Evolutionary conservation across 2,797 vertebrate genomes (phyloP).

Genomic region (Varecia variegata): DNA sequence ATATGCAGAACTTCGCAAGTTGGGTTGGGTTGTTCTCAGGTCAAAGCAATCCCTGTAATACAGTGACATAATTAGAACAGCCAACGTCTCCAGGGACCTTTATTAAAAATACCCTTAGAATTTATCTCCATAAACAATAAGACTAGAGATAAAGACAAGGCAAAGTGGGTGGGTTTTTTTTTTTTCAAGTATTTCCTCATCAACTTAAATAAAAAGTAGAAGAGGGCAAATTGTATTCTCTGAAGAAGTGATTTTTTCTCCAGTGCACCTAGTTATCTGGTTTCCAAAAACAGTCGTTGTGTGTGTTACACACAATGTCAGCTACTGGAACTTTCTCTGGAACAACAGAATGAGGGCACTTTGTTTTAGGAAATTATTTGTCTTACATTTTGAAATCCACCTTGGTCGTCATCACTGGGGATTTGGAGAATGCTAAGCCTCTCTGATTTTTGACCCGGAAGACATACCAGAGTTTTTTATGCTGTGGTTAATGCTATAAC

Average conservation of each 20-base stretch:
- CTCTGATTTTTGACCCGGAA: conserved; percentile 10
- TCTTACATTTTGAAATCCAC: conserved; percentile 29
- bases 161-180: not conserved
- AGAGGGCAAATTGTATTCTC: not conserved
- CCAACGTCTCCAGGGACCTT: not conserved
- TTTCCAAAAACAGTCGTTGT: not conserved
- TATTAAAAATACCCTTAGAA: not conserved
- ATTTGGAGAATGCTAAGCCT: not conserved
- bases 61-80: not conserved
- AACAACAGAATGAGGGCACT: not conserved
- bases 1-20: not conserved
- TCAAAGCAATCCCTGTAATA: not conserved
- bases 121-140: not conserved
- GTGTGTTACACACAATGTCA: not conserved
- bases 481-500: conserved; percentile 20
- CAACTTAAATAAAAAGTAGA: conserved; percentile 16
- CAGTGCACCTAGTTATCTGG: not conserved
- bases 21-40: not conserved
- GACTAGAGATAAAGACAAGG: not conserved
- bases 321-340: not conserved
- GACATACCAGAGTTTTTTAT: not conserved
- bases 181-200: not conserved
- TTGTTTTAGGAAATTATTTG: conserved; percentile 39
- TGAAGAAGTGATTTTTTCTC: conserved; percentile 14
- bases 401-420: not conserved